These are phyloP conservation scores for Echinometra lucunter DNA, from an alignment of 53 echinoderm and acorn worm genomes.

Conservation along the genomic window DNA sequence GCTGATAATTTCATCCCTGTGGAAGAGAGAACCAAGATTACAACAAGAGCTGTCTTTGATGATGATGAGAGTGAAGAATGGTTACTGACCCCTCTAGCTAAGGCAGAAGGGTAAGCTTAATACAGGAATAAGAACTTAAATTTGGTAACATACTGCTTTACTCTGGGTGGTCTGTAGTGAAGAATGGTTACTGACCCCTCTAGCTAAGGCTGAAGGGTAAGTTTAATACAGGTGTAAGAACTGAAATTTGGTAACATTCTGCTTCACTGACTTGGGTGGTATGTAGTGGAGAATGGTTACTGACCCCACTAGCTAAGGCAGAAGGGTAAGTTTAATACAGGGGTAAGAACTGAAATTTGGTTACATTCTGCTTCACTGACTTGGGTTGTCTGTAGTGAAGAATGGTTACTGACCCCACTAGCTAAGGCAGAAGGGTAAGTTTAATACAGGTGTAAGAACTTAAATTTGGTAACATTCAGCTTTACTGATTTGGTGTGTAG, in stretches of 20 bases:
- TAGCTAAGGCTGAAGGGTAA: slow-evolving; percentile 21
- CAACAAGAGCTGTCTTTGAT: slow-evolving; percentile 85
- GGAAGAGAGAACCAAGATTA: slow-evolving; percentile 91
- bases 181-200: not conserved
- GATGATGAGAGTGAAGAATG: slow-evolving; percentile 93
- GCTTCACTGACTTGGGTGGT: too few relatives aligned
- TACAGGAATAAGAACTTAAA: not conserved
- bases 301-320: not conserved
- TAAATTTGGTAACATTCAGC: not conserved
- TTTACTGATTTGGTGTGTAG: too few relatives aligned
- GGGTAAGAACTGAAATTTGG: not conserved
- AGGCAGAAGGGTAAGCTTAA: slow-evolving; percentile 81
- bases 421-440: slow-evolving; percentile 10
- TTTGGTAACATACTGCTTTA: not conserved
- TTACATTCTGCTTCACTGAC: not conserved
- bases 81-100: slow-evolving; percentile 88
- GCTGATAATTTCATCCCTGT: slow-evolving; percentile 97
- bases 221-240: not conserved
- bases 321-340: not conserved
- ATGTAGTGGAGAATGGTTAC: not conserved
- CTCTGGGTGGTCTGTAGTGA: not conserved
- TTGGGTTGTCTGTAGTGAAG: too few relatives aligned
- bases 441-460: not conserved
- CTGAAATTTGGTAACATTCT: not conserved
- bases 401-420: slow-evolving; percentile 17